Conservation (phyloP, 2,797 vertebrate genomes). For the Natrix natrix region DNA sequence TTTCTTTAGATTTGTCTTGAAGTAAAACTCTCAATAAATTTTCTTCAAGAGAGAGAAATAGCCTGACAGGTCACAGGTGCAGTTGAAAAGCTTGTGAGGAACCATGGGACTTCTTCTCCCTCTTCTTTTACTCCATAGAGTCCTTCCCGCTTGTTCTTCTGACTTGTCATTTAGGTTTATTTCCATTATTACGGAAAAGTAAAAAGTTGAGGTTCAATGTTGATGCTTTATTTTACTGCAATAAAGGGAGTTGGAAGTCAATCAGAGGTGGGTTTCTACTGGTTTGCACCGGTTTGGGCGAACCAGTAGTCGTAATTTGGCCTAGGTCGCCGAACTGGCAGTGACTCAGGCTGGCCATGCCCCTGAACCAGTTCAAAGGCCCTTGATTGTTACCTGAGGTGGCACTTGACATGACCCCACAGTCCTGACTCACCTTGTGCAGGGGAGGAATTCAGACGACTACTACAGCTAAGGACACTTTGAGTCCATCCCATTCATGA, state of each 20-base stretch:
- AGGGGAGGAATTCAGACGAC: neutral
- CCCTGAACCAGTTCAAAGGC: neutral
- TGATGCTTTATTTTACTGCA: no score
- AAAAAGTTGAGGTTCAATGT: no score
- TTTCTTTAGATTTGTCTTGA: neutral
- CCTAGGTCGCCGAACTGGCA: no score
- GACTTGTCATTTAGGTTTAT: neutral
- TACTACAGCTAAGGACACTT: neutral
- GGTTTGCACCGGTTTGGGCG: no score
- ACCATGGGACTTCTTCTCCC: neutral
- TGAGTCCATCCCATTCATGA: neutral
- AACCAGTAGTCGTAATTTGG: no score
- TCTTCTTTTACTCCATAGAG: neutral
- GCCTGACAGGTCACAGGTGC: neutral
- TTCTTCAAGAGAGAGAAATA: neutral
- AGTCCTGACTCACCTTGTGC: neutral
- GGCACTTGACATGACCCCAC: neutral
- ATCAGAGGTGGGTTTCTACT: no score
- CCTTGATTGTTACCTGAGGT: neutral
- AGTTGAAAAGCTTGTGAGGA: neutral
- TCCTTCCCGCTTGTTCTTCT: neutral
- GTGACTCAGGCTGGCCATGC: no score
- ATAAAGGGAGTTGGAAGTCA: no score
- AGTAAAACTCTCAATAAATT: neutral
- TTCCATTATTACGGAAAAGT: no score